Base-by-base conservation (phyloP, 2,113 vertebrate genomes). In the human (Homo sapiens) region DNA sequence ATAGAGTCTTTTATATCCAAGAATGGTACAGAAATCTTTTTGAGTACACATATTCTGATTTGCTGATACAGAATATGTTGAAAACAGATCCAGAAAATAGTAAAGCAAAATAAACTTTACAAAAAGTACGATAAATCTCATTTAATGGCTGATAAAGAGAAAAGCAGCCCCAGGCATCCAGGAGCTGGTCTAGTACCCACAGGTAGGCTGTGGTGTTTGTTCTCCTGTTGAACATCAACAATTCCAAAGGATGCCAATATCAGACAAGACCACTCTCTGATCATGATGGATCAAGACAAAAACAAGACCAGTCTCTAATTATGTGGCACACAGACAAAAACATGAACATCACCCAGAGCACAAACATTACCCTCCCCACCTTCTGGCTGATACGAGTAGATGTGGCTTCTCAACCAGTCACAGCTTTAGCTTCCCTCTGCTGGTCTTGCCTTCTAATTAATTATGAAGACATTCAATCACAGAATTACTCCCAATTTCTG, bases 21-120 rank as follows among this genome's bases (percentile, higher is more conserved):
- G 96, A 32, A 14, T 82, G 81, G 57, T 48, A 59, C 1, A 83
- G 55, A 94, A 70, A 68, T 75, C 38, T 78, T 93, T 88, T 72
- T 57, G 72, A 96, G 38, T 84, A 20, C 3, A 81, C 23, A 11
- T 6, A 48, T 66, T 87, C 57, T 88, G 35, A 80, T 52, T 87
- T 83, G 89, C 64, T 68, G 17, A 88, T 90, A 48, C 2, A 97
- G 35, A 90, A 57, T 84, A 32, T 30, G 27, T 89, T 45, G 85
- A 23, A 86, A 96, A 82, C 14, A 87, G 75, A 61, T 92, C 55
- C 17, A 90, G 5, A 73, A 64, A 88, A 43, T 30, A 22, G 11
- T 4, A 57, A 97, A 79, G 45, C 13, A 85, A 85, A 96, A 73
- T 88, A 55, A 89, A 70, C 89, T 91, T 94, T 82, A 66, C 8